phyloP scores from a whole-genome alignment of 2,797 vertebrate genomes.

The Hipposideros larvatus region DNA sequence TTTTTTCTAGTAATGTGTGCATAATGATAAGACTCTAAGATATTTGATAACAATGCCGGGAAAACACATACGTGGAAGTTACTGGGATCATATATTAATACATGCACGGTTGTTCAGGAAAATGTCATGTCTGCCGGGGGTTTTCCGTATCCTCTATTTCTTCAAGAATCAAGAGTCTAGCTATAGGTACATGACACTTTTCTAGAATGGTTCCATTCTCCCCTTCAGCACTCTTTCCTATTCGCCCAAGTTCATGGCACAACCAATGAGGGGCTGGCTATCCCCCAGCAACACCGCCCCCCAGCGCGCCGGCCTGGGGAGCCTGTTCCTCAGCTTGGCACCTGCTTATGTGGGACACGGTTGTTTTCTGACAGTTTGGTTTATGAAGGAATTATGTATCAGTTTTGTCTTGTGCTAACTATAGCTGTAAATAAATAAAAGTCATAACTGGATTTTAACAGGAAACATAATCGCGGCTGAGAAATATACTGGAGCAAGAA shows the following conservation, averaged over 20 bases:
- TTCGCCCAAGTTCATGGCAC: not conserved
- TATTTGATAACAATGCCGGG: not conserved
- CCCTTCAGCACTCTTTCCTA: not conserved
- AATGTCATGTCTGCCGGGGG: not conserved
- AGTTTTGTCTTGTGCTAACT: slow-evolving; percentile 19
- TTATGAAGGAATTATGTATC: not conserved
- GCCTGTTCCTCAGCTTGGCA: not conserved
- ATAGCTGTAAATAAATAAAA: slow-evolving; percentile 29
- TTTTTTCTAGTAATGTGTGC: not conserved
- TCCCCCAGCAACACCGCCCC: not conserved
- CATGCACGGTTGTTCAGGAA: not conserved
- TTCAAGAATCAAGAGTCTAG: not conserved
- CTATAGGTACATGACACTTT: not conserved
- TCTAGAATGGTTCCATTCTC: not conserved
- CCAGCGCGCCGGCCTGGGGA: fast-evolving
- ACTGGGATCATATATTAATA: not conserved
- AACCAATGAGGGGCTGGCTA: not conserved
- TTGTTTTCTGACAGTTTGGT: not conserved
- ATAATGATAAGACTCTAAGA: not conserved
- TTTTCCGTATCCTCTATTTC: not conserved
- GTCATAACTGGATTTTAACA: not conserved
- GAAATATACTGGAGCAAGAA: not conserved
- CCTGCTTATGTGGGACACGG: not conserved
- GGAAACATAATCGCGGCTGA: not conserved
- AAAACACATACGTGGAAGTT: not conserved